Evolutionary conservation across 2,888 invertebrate genomes (phyloP), one percentile per base, ranked within the genome.

Genomic region (Pocota personata): DNA sequence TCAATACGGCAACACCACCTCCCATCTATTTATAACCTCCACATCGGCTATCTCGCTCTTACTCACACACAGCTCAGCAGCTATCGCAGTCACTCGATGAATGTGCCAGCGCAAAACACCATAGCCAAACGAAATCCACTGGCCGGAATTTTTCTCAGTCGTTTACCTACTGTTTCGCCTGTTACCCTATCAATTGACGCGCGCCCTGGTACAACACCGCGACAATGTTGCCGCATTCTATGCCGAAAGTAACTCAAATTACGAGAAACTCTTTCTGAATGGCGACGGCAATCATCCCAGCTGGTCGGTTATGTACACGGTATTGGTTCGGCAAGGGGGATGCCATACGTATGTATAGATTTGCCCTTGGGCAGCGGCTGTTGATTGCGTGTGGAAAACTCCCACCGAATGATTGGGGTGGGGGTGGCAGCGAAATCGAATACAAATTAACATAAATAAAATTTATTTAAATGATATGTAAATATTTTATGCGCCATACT

Each of bases 151-250:
- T 86, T 76, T 86, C 58, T 52, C 40, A 67, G 66, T 30, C 37
- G 60, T 62, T 60, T 76, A 52, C 88, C 80, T 82, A 32, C 90
- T 90, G 40, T 87, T 89, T 88, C 66, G 76, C 77, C 90, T 92
- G 92, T 0, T 83, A 58, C 76, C 92, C 92, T 92, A 90, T 84
- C 89, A 90, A 88, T 89, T 91, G 92, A 92, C 92, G 92, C 92
- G 92, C 92, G 92, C 89, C 89, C 89, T 87, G 90, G 89, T 89
- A 90, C 90, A 90, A 90, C 90, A 90, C 89, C 89, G 89, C 89
- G 87, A 80, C 82, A 69, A 88, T 84, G 90, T 89, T 90, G 72
- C 79, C 82, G 73, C 75, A 62, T 69, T 75, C 79, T 72, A 50
- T 24, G 14, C 14, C n/a, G 37, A 19, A 67, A 77, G 71, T 48